These are phyloP conservation scores for Herpailurus yagouaroundi DNA, from an alignment of 2,113 vertebrate species.

Conservation along the genomic window DNA sequence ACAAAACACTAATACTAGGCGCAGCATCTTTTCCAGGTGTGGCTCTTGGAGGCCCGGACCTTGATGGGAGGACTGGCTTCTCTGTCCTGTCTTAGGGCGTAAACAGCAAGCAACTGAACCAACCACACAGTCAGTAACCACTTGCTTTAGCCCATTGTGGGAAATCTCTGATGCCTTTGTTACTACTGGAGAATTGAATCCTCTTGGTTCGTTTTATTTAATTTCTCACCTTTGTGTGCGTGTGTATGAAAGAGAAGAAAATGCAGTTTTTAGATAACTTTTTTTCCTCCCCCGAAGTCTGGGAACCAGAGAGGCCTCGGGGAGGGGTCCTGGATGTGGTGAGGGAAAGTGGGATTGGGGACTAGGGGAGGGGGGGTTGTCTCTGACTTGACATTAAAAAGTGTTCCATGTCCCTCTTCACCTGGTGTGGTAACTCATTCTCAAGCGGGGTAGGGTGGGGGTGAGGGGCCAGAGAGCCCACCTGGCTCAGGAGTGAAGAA, in stretches of 20 bases:
- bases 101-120: conserved; percentile 49
- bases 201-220: conserved; percentile 77
- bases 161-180: conserved; percentile 75
- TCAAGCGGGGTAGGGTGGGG: neutral
- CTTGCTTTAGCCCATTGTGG: conserved; percentile 68
- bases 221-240: conserved; percentile 74
- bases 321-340: conserved; percentile 74
- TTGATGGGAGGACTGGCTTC: neutral
- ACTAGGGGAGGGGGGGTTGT: conserved; percentile 82
- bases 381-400: conserved; percentile 90
- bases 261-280: conserved; percentile 74
- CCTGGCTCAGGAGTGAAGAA: neutral
- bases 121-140: conserved; percentile 60
- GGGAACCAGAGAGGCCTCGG: conserved; percentile 66
- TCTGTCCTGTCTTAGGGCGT: conserved; percentile 12
- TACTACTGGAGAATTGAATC: conserved; percentile 69
- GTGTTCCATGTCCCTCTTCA: conserved; percentile 88
- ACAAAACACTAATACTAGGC: conserved; percentile 27
- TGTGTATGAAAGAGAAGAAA: conserved; percentile 76
- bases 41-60: neutral
- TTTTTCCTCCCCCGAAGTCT: conserved; percentile 56
- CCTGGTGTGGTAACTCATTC: conserved; percentile 85
- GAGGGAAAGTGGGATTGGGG: conserved; percentile 79
- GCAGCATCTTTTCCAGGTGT: conserved; percentile 69
- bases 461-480: neutral